Base-by-base conservation (phyloP, 2,888 invertebrate species). In the Cabera pusaria region DNA sequence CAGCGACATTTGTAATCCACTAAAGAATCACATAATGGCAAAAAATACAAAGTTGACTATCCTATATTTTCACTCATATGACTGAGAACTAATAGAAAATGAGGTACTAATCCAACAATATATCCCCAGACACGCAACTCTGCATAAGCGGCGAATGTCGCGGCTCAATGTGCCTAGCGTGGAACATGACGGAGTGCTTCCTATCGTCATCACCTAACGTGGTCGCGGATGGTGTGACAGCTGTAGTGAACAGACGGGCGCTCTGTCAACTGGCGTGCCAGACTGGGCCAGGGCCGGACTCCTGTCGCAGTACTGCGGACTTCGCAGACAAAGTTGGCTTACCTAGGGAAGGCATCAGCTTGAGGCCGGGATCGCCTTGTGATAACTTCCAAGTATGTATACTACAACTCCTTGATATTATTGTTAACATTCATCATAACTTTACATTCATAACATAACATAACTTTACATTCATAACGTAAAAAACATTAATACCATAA, bases 261-360 rank as follows among this genome's bases (percentile, higher is more conserved):
- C 90, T 99, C 37, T 99, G 99, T 88, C 98, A 98, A 80, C 91
- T 99, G 50, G 98, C 99, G n/a, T 99, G 99, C 77, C 96, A 97
- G 84, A 94, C 94, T 63, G 95, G 95, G 11, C 93, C 93, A 6
- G 93, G 93, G 55, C 83, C 91, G 1, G 87, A 90, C 57, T 92
- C 94, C 2, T 97, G 97, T 68, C 91, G 93, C 45, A 96, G 97
- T 70, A 97, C 97, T 1, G 96, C 96, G 26, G 96, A 97, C 75
- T 96, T 97, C 79, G 94, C 96, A 0, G 79, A 90, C 0, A 8
- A 38, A 6, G 40, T 94, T 10, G 94, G 93, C 11, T 77, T 97
- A 59, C 95, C 96, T 0, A 80, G 83, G 0, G 96, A 95, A 6
- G 97, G 96, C 6, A 96, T 97, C 52, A 96, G 95, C 58, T 84